These are phyloP conservation scores for Callithrix jacchus DNA, from an alignment of 2,113 vertebrate genomes.

Conservation along the genomic window DNA sequence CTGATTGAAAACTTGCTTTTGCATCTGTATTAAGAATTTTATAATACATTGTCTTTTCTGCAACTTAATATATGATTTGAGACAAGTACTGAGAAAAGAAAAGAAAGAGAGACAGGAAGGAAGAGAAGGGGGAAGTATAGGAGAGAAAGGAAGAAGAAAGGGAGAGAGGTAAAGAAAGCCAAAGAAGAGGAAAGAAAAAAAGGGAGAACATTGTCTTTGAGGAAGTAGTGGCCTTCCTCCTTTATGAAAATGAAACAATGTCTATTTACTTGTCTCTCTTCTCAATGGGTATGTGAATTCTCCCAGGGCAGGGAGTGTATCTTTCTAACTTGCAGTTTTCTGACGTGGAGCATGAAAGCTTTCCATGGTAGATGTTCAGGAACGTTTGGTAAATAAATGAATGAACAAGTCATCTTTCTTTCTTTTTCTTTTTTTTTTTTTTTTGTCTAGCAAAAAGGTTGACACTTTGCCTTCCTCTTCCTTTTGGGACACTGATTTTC, in stretches of 20 bases:
- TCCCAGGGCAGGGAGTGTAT: background rate
- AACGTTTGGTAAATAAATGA: background rate
- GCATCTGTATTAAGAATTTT: background rate
- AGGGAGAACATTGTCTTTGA: background rate
- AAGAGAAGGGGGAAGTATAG: background rate
- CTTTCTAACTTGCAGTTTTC: background rate
- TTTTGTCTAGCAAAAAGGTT: background rate
- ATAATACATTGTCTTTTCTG: background rate
- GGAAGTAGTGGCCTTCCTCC: background rate
- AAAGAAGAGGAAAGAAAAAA: background rate
- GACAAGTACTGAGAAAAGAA: background rate
- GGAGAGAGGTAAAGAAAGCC: background rate
- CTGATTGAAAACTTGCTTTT: slow-evolving; percentile 4
- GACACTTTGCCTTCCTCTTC: background rate
- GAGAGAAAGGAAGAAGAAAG: background rate
- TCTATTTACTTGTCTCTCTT: background rate
- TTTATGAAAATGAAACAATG: background rate
- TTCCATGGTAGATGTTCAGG: background rate
- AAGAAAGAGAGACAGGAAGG: background rate
- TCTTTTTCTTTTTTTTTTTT: background rate
- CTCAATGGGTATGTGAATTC: background rate
- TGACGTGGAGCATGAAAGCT: background rate
- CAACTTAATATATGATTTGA: background rate
- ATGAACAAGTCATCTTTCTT: background rate
- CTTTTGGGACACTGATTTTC: background rate